Percentiles rank a stretch among this genome's conserved stretches.
Evolutionary conservation across 1,140 invertebrate species (phyloP).

Genomic region (Hydropsyche tenuis): DNA sequence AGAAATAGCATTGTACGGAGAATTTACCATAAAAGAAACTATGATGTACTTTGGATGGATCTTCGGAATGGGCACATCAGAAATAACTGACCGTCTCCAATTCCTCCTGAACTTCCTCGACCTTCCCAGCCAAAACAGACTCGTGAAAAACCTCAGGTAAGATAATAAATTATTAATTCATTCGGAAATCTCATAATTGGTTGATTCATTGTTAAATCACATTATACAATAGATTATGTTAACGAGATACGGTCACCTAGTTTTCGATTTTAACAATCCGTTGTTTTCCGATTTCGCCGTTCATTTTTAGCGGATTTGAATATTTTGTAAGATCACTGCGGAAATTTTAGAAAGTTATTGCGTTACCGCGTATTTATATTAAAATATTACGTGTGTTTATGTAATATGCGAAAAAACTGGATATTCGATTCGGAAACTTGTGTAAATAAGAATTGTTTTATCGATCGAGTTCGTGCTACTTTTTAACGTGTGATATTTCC

Average conservation of each 20-base stretch:
- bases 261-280: too few relatives aligned
- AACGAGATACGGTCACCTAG: background rate
- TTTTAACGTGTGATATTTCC: too few relatives aligned
- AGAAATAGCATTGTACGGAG: constrained; percentile 92
- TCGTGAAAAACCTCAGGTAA: constrained; percentile 89
- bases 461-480: too few relatives aligned
- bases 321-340: constrained; percentile 19
- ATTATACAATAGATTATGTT: background rate
- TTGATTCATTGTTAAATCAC: background rate
- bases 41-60: constrained; percentile 97
- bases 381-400: constrained; percentile 17
- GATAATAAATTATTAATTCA: too few relatives aligned
- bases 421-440: background rate
- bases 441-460: too few relatives aligned
- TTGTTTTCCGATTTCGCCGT: too few relatives aligned
- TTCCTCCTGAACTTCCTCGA: constrained; percentile 92
- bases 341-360: constrained; percentile 30
- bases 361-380: constrained; percentile 19
- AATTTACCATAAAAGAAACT: constrained; percentile 94
- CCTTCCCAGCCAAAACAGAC: constrained; percentile 81
- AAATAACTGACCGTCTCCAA: constrained; percentile 81
- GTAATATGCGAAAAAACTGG: constrained; percentile 19
- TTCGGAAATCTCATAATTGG: too few relatives aligned
- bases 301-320: constrained; percentile 12
- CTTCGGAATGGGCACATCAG: constrained; percentile 83